A percentile compares a stretch with the other conserved stretches of the same genome.
Conservation (phyloP, 2,113 vertebrate species). For the Indri indri region DNA sequence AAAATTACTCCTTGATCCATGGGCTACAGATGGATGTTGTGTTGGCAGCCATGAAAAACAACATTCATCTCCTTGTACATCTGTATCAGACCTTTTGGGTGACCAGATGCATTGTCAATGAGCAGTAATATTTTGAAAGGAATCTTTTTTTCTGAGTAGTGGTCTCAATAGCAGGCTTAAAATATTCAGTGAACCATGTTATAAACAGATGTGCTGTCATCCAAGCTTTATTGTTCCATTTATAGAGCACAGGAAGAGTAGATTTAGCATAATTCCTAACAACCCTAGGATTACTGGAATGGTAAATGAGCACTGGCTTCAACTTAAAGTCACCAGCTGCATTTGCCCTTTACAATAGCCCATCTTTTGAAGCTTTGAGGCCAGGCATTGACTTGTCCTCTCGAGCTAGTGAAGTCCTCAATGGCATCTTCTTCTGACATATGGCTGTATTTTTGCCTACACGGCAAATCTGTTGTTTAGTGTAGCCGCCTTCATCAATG, state of each 20-base stretch:
- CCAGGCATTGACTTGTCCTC: background rate
- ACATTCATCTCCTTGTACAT: no score
- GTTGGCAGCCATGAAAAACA: no score
- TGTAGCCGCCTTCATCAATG: background rate
- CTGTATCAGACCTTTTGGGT: no score
- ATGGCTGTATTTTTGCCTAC: background rate
- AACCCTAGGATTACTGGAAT: background rate
- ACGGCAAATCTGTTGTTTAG: background rate
- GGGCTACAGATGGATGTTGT: no score
- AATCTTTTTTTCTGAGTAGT: background rate
- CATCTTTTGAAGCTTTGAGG: background rate
- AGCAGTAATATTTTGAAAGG: background rate
- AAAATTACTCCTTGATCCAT: no score
- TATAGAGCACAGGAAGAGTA: background rate
- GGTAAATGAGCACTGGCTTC: background rate
- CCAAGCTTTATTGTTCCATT: no score
- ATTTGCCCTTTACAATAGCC: background rate
- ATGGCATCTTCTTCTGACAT: background rate
- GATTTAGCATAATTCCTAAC: background rate
- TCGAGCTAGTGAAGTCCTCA: background rate
- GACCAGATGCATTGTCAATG: background rate
- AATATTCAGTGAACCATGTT: no score
- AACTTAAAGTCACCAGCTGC: background rate
- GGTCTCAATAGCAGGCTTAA: background rate
- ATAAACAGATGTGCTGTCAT: no score